A percentile compares a stretch with the other conserved stretches of the same genome.
phyloP scores from a whole-genome alignment of 2,888 invertebrate genomes.

The Baronia brevicornis region DNA sequence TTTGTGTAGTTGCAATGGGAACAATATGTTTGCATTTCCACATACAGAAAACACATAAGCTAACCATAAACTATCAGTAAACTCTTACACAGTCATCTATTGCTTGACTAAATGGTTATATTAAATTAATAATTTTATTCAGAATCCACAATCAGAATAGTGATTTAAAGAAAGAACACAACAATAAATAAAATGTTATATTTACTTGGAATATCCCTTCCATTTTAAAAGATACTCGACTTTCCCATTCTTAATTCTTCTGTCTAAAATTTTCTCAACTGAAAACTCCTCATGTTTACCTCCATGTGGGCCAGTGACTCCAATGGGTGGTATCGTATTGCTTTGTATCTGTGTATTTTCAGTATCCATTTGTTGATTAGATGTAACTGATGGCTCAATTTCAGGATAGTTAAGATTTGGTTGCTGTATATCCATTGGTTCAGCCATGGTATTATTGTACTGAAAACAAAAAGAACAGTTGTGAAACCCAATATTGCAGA shows the following conservation, averaged over 20 bases:
- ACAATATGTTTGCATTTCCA: no score
- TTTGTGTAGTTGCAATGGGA: no score
- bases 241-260: conserved; percentile 80
- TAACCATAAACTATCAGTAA: no score
- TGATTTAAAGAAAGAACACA: conserved; percentile 1
- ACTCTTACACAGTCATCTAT: no score
- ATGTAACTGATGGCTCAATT: conserved; percentile 14
- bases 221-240: conserved; percentile 80
- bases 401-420: conserved; percentile 25
- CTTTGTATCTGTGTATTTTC: conserved; percentile 16
- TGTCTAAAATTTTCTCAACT: conserved; percentile 84
- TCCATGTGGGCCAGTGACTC: conserved; percentile 33
- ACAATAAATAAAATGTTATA: conserved; percentile 12
- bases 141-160: no score
- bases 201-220: conserved; percentile 80
- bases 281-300: conserved; percentile 80
- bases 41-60: no score
- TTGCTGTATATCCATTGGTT: conserved; percentile 33
- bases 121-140: no score
- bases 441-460: conserved; percentile 18
- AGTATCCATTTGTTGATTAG: conserved; percentile 29
- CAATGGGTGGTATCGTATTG: conserved; percentile 17
- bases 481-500: no score
- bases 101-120: neutral
- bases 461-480: no score